These are phyloP conservation scores for Ataeniobius toweri DNA, from an alignment of 2,797 vertebrate genomes.

Conservation along the genomic window DNA sequence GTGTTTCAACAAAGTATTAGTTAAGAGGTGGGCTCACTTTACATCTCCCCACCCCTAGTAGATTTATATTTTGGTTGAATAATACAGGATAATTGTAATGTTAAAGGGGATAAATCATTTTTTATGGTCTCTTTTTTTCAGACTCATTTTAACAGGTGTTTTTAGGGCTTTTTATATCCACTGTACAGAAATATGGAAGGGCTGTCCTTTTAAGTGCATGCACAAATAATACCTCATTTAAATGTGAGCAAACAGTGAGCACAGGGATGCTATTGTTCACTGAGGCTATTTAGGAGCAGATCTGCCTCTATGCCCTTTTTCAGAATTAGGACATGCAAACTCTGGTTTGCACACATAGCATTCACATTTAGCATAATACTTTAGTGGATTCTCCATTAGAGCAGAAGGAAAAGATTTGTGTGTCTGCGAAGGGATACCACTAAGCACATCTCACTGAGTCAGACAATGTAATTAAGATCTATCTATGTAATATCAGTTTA, in stretches of 20 bases:
- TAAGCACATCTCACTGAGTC: neutral
- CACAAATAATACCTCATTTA: neutral
- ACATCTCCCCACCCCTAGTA: too few species aligned
- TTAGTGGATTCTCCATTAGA: neutral
- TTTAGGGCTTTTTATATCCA: neutral
- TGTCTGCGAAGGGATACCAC: neutral
- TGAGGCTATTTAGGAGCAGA: constrained; percentile 6
- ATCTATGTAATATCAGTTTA: neutral
- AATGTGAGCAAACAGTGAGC: neutral
- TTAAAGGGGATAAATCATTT: neutral
- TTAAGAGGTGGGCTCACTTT: neutral
- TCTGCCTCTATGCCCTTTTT: neutral
- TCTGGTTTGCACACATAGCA: neutral
- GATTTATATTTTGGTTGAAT: neutral
- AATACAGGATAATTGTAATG: neutral
- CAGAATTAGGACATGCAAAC: constrained; percentile 1
- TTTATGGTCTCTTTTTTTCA: neutral
- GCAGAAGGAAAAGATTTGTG: neutral
- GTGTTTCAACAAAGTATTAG: neutral
- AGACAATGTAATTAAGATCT: neutral
- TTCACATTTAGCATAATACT: neutral
- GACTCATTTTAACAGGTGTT: neutral
- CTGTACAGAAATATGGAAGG: neutral
- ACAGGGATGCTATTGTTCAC: neutral
- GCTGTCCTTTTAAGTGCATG: neutral